Evolutionary conservation across 2,888 invertebrate genomes (phyloP).

Genomic region (Melanargia galathea): DNA sequence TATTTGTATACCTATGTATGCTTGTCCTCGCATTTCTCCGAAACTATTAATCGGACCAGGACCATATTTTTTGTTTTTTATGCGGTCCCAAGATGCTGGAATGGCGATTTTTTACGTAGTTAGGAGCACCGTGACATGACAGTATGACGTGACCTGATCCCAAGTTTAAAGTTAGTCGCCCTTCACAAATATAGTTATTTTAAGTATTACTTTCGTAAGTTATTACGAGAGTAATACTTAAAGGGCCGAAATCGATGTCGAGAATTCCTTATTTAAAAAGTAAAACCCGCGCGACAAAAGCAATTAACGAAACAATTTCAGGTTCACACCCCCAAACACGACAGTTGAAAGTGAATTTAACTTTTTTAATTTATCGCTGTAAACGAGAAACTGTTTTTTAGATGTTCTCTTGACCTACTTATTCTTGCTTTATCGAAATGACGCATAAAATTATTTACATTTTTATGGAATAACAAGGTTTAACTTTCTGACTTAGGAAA

Average conservation of each 20-base stretch:
- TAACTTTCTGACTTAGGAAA: not conserved
- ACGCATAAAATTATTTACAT: constrained; percentile 11
- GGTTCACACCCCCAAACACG: constrained; percentile 36
- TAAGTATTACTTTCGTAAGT: not conserved
- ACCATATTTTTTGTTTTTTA: too few species aligned
- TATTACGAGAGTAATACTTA: not conserved
- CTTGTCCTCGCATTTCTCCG: too few species aligned
- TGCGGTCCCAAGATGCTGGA: too few species aligned
- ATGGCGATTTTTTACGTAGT: too few species aligned
- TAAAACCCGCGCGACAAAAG: constrained; percentile 26
- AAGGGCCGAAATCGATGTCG: not conserved
- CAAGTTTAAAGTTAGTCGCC: too few species aligned
- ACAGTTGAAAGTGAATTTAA: constrained; percentile 28
- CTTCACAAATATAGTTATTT: too few species aligned
- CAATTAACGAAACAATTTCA: constrained; percentile 34
- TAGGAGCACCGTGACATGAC: too few species aligned
- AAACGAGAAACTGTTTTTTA: constrained; percentile 25
- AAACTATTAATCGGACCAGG: too few species aligned
- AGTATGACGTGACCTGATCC: too few species aligned
- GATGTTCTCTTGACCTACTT: constrained; percentile 30
- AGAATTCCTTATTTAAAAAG: not conserved
- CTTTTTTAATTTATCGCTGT: constrained; percentile 25
- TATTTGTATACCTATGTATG: too few species aligned
- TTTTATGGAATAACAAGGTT: not conserved
- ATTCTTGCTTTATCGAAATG: not conserved